A percentile compares a stretch with the other conserved stretches of the same genome.
Evolutionary conservation across 2,797 vertebrate genomes (phyloP).

Genomic region (Allobates femoralis): DNA sequence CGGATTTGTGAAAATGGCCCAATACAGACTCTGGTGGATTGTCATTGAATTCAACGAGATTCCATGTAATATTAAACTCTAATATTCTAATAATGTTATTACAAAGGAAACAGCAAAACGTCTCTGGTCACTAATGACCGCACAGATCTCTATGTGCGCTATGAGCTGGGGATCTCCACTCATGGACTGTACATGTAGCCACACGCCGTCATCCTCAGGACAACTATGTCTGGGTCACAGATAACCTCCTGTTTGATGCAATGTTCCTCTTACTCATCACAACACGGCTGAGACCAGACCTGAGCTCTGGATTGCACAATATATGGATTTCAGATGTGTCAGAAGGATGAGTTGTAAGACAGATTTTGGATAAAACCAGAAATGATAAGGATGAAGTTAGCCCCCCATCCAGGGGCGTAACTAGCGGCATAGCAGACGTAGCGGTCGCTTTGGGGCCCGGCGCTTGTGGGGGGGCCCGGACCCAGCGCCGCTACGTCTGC

Average conservation of each 20-base stretch:
- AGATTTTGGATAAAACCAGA: background rate
- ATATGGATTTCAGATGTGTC: conserved; percentile 5
- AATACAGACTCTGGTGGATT: no score
- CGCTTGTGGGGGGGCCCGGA: no score
- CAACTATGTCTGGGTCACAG: conserved; percentile 31
- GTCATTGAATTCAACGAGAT: no score
- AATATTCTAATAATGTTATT: background rate
- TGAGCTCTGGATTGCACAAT: conserved; percentile 3
- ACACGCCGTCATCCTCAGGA: background rate
- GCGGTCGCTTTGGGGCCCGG: no score
- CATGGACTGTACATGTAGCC: conserved; percentile 5
- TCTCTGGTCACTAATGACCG: background rate
- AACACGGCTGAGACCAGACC: background rate
- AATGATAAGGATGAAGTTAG: conserved; percentile 10
- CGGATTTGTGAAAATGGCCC: no score
- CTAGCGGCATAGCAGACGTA: no score
- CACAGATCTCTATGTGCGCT: background rate
- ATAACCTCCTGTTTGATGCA: conserved; percentile 10
- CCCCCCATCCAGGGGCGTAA: no score
- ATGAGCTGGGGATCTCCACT: background rate
- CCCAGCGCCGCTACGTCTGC: no score
- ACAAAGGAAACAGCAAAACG: background rate
- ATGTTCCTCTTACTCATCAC: conserved; percentile 22
- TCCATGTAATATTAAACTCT: no score
- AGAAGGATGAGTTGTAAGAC: conserved; percentile 12